Base-by-base conservation (phyloP, 2,113 vertebrate species). In the Burhinus bistriatus region DNA sequence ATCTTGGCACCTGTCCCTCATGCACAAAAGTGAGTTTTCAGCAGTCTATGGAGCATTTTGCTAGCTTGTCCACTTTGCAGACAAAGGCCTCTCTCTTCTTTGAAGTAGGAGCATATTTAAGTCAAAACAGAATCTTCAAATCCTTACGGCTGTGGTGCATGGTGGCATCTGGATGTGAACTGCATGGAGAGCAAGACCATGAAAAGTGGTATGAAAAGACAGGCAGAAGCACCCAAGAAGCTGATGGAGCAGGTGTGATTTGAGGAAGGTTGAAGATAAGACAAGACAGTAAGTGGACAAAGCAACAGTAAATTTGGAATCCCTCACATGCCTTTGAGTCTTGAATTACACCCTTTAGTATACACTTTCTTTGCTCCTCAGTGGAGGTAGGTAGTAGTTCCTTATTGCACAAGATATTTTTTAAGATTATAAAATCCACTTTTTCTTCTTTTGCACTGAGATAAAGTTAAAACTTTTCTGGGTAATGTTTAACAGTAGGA, bases 61-160 rank as follows among this genome's bases (percentile, higher is more conserved):
- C 13, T 20, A 49, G n/a, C 7, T 87, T 58, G 30, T 30, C 38
- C 61, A 93, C 65, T 88, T 96, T 87, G 38, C 72, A 96, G 49
- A 34, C 34, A 85, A 22, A 89, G 25, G 10, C 6, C 4, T 36
- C 78, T 79, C 87, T 69, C 58, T 88, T 92, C 32, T 38, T 34
- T 84, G 18, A 72, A 78, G 81, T 57, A 84, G 30, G 92, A 93
- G 19, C 12, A n/a, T n/a, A 91, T 84, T 82, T 95, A 96, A 83
- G 15, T 84, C 81, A 76, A 90, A 95, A 94, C 16, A 44, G 6
- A 58, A 57, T n/a, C 80, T 23, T 45, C 72, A 78, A 51, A 69
- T 95, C 59, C 87, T 45, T 59, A 36, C 49, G 72, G 17, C 25
- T 61, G 5, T 5, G 1, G 29, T n/a, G 19, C 10, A 36, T 32